Percentiles rank a stretch among this genome's conserved stretches.
These are phyloP conservation scores for Hypocryptadius cinnamomeus DNA, from an alignment of 2,113 vertebrate genomes.

Conservation along the genomic window DNA sequence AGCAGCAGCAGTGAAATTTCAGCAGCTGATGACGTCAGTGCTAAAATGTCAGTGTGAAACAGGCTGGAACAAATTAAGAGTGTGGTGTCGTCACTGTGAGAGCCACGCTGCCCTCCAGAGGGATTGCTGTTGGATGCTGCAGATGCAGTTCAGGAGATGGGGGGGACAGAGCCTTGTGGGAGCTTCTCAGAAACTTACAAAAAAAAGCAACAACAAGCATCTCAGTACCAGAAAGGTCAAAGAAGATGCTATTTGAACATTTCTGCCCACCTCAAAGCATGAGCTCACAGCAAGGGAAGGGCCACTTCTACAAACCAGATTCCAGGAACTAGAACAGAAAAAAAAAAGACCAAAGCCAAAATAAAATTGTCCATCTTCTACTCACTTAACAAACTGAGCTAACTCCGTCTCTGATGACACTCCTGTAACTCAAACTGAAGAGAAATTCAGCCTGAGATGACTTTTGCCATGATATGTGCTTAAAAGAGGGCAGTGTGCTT, in stretches of 20 bases:
- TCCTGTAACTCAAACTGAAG: constrained; percentile 1
- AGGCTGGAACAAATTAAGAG: constrained; percentile 64
- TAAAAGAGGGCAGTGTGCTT: background rate
- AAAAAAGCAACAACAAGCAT: background rate
- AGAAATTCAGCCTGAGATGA: background rate
- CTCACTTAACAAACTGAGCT: background rate
- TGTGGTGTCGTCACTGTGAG: constrained; percentile 39
- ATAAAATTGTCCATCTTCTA: background rate
- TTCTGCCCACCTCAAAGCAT: background rate
- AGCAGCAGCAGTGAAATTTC: constrained; percentile 64
- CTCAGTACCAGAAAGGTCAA: background rate
- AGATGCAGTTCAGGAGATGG: background rate
- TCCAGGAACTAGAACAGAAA: constrained; percentile 5
- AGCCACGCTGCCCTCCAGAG: constrained; percentile 36
- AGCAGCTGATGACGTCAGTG: constrained; percentile 59
- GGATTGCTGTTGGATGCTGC: constrained; percentile 15
- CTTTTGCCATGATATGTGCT: background rate
- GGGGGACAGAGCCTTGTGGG: background rate
- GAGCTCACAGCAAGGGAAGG: background rate
- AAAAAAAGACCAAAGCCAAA: background rate
- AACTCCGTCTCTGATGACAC: constrained; percentile 28
- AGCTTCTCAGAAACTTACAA: constrained; percentile 14
- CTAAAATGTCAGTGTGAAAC: constrained; percentile 67
- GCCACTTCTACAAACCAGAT: background rate
- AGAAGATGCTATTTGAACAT: background rate